Base-by-base conservation (phyloP, 2,888 invertebrate species). In the Tiliacea aurago region DNA sequence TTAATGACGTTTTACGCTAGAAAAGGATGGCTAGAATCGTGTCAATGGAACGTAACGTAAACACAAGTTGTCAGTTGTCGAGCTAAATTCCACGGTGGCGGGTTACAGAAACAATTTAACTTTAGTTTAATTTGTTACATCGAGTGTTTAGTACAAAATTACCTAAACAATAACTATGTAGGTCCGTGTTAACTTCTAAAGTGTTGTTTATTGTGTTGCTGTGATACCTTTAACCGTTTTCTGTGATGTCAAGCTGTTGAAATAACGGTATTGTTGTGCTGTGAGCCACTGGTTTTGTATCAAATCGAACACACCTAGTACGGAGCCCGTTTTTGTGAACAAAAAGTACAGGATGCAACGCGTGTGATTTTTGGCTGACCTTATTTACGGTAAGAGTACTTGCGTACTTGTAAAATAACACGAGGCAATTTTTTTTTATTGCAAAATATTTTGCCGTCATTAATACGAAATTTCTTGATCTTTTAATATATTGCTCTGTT, bases 1-100 rank as follows among this genome's bases (percentile, higher is more conserved):
- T 9, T 2, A 23, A 18, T 55, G 20, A 51, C 49, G 63, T 20
- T 33, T 45, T 0, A 41, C 7, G 76, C 7, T 55, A 74, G 90
- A 94, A 74, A 88, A 90, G 87, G 92, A 91, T 69, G 86, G 77
- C 79, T 68, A 75, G 73, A 75, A 70, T 85, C 76, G 84, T 89
- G 90, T 90, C 91, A 93, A 91, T 91, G 91, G 90, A 93, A 91
- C 91, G 86, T 91, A 91, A 91, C 89, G 91, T 94, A 94, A 94
- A 94, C 94, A 94, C 78, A 91, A 92, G 88, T 92, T 90, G 91
- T 92, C 92, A 95, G 94, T 94, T 90, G 91, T 88, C 74, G 86
- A 87, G 81, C 89, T 89, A 90, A 91, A 92, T 92, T 92, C 91
- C 91, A 91, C 86, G 84, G 92, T 89, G 93, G 91, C 81, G 90